phyloP scores from a whole-genome alignment of 1,140 invertebrate genomes.

The Leptonema lineaticorne region DNA sequence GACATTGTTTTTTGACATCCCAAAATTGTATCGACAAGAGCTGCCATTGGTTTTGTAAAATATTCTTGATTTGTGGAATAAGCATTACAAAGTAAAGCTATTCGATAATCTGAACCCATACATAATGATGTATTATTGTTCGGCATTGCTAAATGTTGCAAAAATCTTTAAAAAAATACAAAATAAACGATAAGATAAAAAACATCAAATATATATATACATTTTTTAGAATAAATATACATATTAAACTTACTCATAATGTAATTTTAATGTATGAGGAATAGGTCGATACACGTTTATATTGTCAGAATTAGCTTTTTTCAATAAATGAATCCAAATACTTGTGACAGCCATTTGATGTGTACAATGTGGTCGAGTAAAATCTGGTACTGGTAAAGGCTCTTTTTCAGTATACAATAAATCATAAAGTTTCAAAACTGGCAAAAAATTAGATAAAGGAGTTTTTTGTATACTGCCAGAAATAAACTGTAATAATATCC shows the following conservation, averaged over 20 bases:
- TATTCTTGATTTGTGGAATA: conserved; percentile 88
- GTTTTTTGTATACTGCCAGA: conserved; percentile 96
- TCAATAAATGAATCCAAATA: conserved; percentile 94
- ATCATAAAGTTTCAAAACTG: conserved; percentile 89
- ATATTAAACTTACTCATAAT: conserved; percentile 69
- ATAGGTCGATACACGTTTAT: conserved; percentile 76
- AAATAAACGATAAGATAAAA: not conserved
- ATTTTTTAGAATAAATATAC: conserved; percentile 14
- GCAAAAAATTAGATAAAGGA: conserved; percentile 85
- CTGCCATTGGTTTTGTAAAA: conserved; percentile 82
- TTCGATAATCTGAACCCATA: conserved; percentile 82
- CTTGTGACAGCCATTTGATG: conserved; percentile 92
- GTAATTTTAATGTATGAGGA: conserved; percentile 79
- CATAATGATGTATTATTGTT: conserved; percentile 63
- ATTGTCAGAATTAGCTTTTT: conserved; percentile 86
- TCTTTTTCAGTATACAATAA: conserved; percentile 91
- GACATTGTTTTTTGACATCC: conserved; percentile 68
- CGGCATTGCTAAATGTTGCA: conserved; percentile 78
- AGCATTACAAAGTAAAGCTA: conserved; percentile 91
- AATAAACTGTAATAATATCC: conserved; percentile 95
- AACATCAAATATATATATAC: not conserved
- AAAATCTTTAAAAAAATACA: conserved; percentile 58
- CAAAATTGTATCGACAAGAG: conserved; percentile 81
- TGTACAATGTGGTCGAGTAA: conserved; percentile 80
- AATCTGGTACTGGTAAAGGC: conserved; percentile 86